Conservation (phyloP, 2,113 vertebrate species). For the Indri indri region DNA sequence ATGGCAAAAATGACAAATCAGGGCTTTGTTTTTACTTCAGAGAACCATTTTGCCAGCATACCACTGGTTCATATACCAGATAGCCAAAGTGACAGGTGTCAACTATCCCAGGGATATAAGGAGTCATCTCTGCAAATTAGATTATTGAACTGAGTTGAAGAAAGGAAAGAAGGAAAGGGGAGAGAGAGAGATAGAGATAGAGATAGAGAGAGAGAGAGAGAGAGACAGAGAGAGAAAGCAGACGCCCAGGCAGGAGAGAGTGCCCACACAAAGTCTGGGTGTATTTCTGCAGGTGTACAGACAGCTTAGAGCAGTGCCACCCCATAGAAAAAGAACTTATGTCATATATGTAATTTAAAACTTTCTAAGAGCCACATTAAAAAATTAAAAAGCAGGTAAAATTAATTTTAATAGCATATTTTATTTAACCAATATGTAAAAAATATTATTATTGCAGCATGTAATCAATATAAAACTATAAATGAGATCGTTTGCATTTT, state of each 20-base stretch:
- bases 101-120: background rate
- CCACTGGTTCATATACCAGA: background rate
- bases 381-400: background rate
- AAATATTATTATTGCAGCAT: background rate
- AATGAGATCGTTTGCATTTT: background rate
- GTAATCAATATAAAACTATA: background rate
- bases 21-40: background rate
- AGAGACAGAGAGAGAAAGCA: too few species aligned
- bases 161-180: background rate
- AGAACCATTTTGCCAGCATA: background rate
- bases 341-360: background rate
- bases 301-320: background rate
- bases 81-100: background rate
- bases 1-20: background rate
- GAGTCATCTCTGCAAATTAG: background rate
- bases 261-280: background rate
- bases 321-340: background rate
- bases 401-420: background rate
- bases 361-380: background rate
- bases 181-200: too few species aligned
- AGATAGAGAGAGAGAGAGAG: too few species aligned
- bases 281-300: background rate
- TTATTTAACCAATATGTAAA: background rate
- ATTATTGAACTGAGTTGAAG: background rate
- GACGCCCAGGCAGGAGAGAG: background rate